Base-by-base conservation (phyloP, 2,797 vertebrate species). In the Sebastes alutus region DNA sequence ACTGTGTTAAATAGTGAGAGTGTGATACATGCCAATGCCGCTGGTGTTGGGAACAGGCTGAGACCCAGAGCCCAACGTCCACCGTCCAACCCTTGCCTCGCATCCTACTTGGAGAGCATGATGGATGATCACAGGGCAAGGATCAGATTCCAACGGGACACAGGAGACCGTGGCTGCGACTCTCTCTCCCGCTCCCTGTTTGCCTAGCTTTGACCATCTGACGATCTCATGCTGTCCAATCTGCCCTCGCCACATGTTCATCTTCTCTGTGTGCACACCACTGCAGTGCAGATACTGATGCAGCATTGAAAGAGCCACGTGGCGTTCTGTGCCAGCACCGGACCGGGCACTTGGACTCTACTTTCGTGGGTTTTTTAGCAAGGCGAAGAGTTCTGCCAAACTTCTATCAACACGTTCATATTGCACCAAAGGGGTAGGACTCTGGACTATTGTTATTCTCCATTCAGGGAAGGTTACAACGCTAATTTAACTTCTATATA, bases 381-480 rank as follows among this genome's bases (percentile, higher is more conserved):
- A 52, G 49, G 20, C 20, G 4, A 52, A 52, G 49, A 52, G 20
- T 52, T 52, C 18, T 52, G 42, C 38, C 38, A 42, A 20, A 20
- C 18, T 0, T 52, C 49, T 52, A 52, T 52, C 49, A 0, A 52
- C 49, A 52, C 0, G 0, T 52, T 52, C 20, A n/a, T 0, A 52
- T 52, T 0, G 18, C 49, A n/a, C 49, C 49, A 52, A 52, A 20
- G 8, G 49, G 20, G 49, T 0, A 46, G 42, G 7, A 46, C 16
- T 1, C 42, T 46, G 42, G 1, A 18, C 42, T 46, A 18, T 46
- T 46, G 42, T 18, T 46, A 18, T 46, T 46, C 42, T 46, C 42
- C 42, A 46, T 46, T 46, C 16, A 46, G 16, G 42, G 42, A 46
- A 46, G 42, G 16, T 46, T 46, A 46, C 42, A 46, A 46, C 16